Evolutionary conservation across 1,140 invertebrate genomes (phyloP).

Genomic region (Ruditapes philippinarum): DNA sequence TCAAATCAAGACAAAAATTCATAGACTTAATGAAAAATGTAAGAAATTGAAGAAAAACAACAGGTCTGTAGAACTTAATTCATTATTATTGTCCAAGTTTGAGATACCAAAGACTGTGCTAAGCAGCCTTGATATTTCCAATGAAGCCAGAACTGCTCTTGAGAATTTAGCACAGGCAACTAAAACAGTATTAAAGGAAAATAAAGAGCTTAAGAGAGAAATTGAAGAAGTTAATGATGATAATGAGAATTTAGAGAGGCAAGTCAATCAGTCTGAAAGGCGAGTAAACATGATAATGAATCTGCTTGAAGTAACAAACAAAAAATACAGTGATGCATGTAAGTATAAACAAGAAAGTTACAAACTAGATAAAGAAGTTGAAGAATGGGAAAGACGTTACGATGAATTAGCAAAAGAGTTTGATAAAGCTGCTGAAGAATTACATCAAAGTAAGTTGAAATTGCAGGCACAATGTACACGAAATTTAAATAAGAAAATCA

Average conservation of each 20-base stretch:
- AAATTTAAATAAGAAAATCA: background rate
- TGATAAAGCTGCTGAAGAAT: background rate
- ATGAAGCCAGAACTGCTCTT: background rate
- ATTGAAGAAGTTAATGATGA: background rate
- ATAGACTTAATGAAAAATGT: background rate
- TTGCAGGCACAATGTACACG: background rate
- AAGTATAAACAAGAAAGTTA: background rate
- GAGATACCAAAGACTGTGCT: background rate
- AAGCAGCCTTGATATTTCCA: background rate
- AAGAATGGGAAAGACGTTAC: background rate
- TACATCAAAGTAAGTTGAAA: background rate
- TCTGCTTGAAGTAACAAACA: background rate
- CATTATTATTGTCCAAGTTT: background rate
- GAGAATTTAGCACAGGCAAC: background rate
- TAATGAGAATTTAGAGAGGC: background rate
- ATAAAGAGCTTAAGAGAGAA: background rate
- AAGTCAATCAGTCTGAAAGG: background rate
- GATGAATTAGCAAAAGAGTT: background rate
- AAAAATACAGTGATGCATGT: background rate
- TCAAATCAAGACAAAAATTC: background rate
- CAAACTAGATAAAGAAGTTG: background rate
- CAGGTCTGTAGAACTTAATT: background rate
- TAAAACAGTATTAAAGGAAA: background rate
- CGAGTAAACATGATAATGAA: background rate
- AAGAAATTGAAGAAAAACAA: background rate